A percentile compares a stretch with the other conserved stretches of the same genome.
Conservation (phyloP, 2,888 invertebrate species). For the Chrysolina americana region DNA sequence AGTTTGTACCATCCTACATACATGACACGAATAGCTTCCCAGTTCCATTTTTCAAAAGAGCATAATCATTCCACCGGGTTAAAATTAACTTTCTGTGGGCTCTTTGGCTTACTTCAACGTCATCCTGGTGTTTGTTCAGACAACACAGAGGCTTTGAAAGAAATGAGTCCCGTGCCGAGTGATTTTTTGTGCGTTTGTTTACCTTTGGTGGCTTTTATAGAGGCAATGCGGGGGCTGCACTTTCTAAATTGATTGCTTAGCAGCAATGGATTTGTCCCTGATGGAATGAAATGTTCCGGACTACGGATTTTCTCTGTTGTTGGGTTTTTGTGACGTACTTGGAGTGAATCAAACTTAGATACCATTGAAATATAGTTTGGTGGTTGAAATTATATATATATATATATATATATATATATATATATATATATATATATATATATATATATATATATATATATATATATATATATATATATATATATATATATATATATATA, state of each 20-base stretch:
- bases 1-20: background rate
- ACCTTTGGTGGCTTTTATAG: slow-evolving; percentile 17
- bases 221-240: slow-evolving; percentile 17
- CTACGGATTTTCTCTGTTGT: background rate
- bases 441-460: too few relatives aligned
- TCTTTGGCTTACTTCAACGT: slow-evolving; percentile 17
- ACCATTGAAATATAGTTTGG: too few relatives aligned
- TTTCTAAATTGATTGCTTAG: slow-evolving; percentile 23
- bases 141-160: slow-evolving; percentile 26
- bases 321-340: background rate
- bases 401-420: too few relatives aligned
- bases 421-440: too few relatives aligned
- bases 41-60: background rate
- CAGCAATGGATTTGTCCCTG: background rate
- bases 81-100: slow-evolving; percentile 25
- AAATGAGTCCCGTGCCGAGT: slow-evolving; percentile 14
- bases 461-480: too few relatives aligned
- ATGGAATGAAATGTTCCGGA: background rate
- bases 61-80: slow-evolving; percentile 10
- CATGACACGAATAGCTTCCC: background rate
- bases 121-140: slow-evolving; percentile 27
- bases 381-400: too few relatives aligned
- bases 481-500: too few relatives aligned
- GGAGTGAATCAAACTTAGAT: too few relatives aligned
- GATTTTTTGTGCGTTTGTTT: slow-evolving; percentile 28